Conservation (phyloP, 2,888 invertebrate species). For the Lysandra coridon region DNA sequence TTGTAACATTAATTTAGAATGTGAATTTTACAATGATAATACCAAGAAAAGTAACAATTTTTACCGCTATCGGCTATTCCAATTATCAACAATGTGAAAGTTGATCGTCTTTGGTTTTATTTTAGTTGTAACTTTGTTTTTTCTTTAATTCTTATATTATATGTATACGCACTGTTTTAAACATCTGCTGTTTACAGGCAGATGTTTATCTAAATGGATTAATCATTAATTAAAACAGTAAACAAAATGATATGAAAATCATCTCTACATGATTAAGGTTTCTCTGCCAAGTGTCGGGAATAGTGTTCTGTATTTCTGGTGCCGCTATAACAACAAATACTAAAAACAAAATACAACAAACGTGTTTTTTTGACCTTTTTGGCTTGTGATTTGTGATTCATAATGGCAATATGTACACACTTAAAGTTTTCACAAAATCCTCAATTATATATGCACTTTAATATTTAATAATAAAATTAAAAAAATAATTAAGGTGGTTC, state of each 20-base stretch:
- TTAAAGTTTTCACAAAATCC: too few relatives aligned
- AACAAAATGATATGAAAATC: neutral
- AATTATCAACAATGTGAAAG: neutral
- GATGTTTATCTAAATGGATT: neutral
- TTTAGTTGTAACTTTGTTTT: neutral
- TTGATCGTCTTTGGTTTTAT: neutral
- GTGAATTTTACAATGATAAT: neutral
- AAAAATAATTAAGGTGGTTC: too few relatives aligned
- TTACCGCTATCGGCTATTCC: constrained; percentile 5
- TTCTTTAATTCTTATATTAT: neutral
- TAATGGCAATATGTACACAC: too few relatives aligned
- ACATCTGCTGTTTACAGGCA: neutral
- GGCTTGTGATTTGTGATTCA: too few relatives aligned
- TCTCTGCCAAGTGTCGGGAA: too few relatives aligned
- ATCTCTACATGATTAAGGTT: too few relatives aligned
- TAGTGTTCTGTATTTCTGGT: too few relatives aligned
- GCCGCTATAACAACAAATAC: too few relatives aligned
- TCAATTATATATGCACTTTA: too few relatives aligned
- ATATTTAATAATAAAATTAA: too few relatives aligned
- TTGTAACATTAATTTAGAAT: neutral
- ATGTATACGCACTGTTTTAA: neutral
- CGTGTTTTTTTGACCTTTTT: too few relatives aligned
- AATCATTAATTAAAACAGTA: neutral
- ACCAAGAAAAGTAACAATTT: neutral
- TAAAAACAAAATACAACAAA: too few relatives aligned